phyloP scores from a whole-genome alignment of 2,888 invertebrate species.

The Agriotes lineatus region DNA sequence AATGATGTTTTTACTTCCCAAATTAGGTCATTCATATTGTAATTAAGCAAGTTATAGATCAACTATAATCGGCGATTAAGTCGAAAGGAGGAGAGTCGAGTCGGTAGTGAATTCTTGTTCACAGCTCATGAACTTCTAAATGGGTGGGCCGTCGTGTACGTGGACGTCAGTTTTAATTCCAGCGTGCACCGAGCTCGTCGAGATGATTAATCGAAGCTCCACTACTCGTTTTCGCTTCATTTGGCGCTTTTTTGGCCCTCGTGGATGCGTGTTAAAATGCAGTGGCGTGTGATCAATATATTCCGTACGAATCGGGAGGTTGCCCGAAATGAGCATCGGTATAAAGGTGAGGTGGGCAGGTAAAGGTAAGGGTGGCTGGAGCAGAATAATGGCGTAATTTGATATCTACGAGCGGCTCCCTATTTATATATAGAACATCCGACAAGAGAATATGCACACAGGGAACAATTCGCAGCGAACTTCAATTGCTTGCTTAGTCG shows the following conservation, averaged over 20 bases:
- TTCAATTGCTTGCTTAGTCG: slow-evolving; percentile 26
- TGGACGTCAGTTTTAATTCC: slow-evolving; percentile 39
- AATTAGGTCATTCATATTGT: no score
- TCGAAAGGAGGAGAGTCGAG: no score
- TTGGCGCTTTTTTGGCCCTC: slow-evolving; percentile 34
- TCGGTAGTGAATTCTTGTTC: slow-evolving; percentile 24
- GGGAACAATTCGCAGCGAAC: slow-evolving; percentile 44
- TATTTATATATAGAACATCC: slow-evolving; percentile 59
- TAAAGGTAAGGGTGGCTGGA: slow-evolving; percentile 61
- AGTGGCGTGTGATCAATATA: slow-evolving; percentile 48
- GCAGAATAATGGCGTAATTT: slow-evolving; percentile 63
- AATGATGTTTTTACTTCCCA: no score
- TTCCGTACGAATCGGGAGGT: slow-evolving; percentile 42
- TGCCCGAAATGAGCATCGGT: slow-evolving; percentile 48
- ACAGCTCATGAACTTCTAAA: slow-evolving; percentile 23
- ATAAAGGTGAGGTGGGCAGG: slow-evolving; percentile 55
- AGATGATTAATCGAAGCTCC: slow-evolving; percentile 41
- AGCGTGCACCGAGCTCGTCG: slow-evolving; percentile 32
- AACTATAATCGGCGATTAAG: no score
- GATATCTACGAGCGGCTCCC: slow-evolving; percentile 62
- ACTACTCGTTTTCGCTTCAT: slow-evolving; percentile 42
- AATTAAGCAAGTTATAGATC: no score
- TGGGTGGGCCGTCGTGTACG: slow-evolving; percentile 34
- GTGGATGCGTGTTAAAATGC: slow-evolving; percentile 40
- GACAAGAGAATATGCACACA: slow-evolving; percentile 51